phyloP scores from a whole-genome alignment of 2,888 invertebrate genomes.

The Pterostichus niger region DNA sequence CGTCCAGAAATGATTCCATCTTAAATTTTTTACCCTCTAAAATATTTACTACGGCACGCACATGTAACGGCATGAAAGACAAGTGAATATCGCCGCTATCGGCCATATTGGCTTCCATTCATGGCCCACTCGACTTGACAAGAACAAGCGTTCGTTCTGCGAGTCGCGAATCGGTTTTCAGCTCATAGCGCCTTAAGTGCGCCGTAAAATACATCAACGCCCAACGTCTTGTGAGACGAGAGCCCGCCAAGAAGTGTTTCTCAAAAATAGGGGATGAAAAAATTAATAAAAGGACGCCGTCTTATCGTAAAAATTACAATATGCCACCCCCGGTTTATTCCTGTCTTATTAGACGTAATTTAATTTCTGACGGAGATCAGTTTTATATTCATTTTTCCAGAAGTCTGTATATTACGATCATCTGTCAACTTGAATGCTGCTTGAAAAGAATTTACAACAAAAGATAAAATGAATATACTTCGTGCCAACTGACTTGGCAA shows the following conservation, averaged over 20 bases:
- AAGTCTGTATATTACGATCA: background rate
- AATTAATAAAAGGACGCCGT: conserved; percentile 46
- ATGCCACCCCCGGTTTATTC: conserved; percentile 16
- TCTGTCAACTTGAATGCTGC: no score
- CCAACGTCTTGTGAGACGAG: background rate
- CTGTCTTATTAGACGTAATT: conserved; percentile 19
- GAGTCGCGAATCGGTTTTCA: conserved; percentile 46
- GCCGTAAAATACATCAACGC: conserved; percentile 43
- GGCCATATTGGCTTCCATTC: conserved; percentile 53
- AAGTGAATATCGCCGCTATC: conserved; percentile 47
- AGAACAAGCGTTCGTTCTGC: conserved; percentile 29
- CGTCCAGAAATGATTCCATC: conserved; percentile 29
- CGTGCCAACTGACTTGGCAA: no score
- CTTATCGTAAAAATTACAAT: conserved; percentile 45
- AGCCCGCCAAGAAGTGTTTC: background rate
- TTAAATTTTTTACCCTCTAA: conserved; percentile 41
- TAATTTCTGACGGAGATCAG: conserved; percentile 4
- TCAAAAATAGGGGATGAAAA: conserved; percentile 27
- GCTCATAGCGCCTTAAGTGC: conserved; percentile 42
- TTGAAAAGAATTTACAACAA: no score
- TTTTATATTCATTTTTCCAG: conserved; percentile 32
- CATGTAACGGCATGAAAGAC: conserved; percentile 44
- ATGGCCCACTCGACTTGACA: conserved; percentile 51
- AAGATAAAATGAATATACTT: no score
- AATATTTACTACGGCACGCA: conserved; percentile 33